Conservation (phyloP, 2,888 invertebrate genomes). For the Amphiduros pacificus region DNA sequence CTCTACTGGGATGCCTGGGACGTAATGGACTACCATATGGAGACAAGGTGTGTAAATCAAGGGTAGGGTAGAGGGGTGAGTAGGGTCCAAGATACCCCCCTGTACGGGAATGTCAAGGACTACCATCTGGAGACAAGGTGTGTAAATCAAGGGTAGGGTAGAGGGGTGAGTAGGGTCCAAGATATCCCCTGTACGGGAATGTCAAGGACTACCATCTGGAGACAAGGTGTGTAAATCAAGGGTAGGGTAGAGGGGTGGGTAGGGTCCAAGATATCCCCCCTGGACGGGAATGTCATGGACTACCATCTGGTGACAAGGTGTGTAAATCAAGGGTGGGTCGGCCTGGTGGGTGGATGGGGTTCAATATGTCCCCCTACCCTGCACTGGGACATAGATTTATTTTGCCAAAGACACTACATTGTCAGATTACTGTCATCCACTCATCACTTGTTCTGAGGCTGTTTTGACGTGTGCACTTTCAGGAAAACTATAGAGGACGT, state of each 20-base stretch:
- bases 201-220: conserved; percentile 65
- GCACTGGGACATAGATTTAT: no score
- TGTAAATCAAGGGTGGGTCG: no score
- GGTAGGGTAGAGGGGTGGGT: background rate
- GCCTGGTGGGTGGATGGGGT: background rate
- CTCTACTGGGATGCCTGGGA: conserved; percentile 66
- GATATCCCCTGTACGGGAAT: conserved; percentile 64
- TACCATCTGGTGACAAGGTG: conserved; percentile 63
- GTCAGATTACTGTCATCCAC: no score
- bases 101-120: conserved; percentile 66
- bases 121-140: conserved; percentile 63
- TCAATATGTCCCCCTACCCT: no score
- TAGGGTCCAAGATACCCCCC: conserved; percentile 63
- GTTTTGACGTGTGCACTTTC: background rate
- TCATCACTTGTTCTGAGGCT: no score
- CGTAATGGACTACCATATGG: conserved; percentile 64
- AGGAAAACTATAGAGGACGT: conserved; percentile 44
- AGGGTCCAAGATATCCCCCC: conserved; percentile 63
- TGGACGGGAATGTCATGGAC: conserved; percentile 66
- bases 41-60: no score
- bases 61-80: background rate
- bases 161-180: conserved; percentile 36
- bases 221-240: no score
- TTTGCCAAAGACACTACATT: no score
- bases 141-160: no score